Evolutionary conservation across 2,113 vertebrate genomes (phyloP).

Genomic region (Pseudopipra pipra): DNA sequence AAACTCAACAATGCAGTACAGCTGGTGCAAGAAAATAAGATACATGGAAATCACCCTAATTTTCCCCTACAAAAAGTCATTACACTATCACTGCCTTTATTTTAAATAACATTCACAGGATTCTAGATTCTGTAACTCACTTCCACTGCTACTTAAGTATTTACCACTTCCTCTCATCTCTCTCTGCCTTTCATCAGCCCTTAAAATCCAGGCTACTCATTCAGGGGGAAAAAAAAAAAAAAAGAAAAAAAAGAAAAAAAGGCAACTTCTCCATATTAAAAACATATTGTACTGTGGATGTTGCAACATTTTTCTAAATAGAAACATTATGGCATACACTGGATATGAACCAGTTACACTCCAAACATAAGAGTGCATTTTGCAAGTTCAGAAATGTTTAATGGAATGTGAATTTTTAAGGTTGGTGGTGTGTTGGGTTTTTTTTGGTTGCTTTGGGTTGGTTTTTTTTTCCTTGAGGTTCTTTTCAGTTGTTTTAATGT

Average conservation of each 20-base stretch:
- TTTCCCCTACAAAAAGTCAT: neutral
- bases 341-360: neutral
- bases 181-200: neutral
- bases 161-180: neutral
- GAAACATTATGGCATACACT: neutral
- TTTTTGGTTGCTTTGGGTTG: neutral
- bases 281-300: neutral
- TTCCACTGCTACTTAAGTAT: neutral
- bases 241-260: neutral
- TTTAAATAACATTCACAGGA: neutral
- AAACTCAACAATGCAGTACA: neutral
- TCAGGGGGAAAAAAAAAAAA: rapidly evolving
- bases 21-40: neutral
- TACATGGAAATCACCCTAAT: neutral
- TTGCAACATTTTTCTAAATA: neutral
- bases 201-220: neutral
- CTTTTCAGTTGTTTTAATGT: neutral
- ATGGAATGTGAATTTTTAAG: neutral
- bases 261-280: neutral
- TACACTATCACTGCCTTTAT: neutral
- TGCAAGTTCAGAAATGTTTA: neutral
- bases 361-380: neutral
- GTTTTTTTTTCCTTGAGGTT: neutral
- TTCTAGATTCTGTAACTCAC: neutral
- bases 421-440: neutral